Percentiles rank a stretch among this genome's conserved stretches.
These are phyloP conservation scores for Melanotaenia parkinsoni DNA, from an alignment of 2,797 vertebrate genomes.

Conservation along the genomic window DNA sequence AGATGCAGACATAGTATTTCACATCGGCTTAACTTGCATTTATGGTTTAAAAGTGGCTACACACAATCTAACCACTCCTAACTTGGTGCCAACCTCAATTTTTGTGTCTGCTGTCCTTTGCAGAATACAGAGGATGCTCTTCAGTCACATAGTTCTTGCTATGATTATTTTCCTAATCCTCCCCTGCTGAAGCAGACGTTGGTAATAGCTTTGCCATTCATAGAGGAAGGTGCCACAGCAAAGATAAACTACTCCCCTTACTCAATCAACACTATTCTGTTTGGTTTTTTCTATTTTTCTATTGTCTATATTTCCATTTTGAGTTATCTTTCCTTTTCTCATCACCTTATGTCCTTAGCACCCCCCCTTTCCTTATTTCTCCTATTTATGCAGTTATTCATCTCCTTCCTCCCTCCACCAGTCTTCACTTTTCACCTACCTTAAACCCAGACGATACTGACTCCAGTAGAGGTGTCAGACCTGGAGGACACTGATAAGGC, in stretches of 20 bases:
- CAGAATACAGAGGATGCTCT: slow-evolving; percentile 14
- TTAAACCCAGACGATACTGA: slow-evolving; percentile 54
- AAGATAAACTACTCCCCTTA: slow-evolving; percentile 18
- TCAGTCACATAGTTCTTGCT: slow-evolving; percentile 17
- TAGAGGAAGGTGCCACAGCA: slow-evolving; percentile 34
- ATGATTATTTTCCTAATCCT: slow-evolving; percentile 29
- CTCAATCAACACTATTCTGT: slow-evolving; percentile 22
- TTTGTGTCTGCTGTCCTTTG: slow-evolving; percentile 1
- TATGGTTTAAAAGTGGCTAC: neutral
- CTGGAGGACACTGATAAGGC: slow-evolving; percentile 83
- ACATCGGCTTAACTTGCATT: neutral
- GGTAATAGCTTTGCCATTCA: slow-evolving; percentile 43
- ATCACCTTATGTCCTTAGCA: slow-evolving; percentile 22
- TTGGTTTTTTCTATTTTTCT: slow-evolving; percentile 24
- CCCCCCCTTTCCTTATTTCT: slow-evolving; percentile 17
- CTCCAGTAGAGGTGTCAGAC: slow-evolving; percentile 71
- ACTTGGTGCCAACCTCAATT: slow-evolving; percentile 3
- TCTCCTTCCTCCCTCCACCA: slow-evolving; percentile 20
- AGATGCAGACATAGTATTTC: neutral
- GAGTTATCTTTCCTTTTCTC: slow-evolving; percentile 3
- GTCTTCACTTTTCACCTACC: slow-evolving; percentile 27
- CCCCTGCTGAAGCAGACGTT: slow-evolving; percentile 25
- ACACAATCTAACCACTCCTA: neutral
- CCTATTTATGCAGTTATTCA: slow-evolving; percentile 12
- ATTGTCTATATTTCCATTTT: slow-evolving; percentile 26